Evolutionary conservation across 1,140 invertebrate species (phyloP).

Genomic region (Piezodorus guildinii): DNA sequence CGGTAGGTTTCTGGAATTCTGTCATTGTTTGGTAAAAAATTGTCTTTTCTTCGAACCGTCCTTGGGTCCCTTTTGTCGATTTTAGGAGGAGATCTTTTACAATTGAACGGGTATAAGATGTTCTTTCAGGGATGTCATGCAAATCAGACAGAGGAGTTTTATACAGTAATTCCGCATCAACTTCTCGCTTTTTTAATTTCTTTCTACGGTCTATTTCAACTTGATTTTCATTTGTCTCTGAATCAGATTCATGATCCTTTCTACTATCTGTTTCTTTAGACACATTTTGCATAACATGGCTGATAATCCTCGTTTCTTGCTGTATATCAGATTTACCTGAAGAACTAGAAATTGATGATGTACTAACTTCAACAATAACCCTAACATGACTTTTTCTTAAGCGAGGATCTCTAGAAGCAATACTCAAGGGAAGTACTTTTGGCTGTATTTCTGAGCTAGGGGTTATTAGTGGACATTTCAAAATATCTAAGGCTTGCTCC

Average conservation of each 20-base stretch:
- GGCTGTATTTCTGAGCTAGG: too few relatives aligned
- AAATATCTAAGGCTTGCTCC: too few relatives aligned
- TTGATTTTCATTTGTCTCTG: too few relatives aligned
- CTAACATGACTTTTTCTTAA: neutral
- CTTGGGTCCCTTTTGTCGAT: neutral
- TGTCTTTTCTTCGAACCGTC: neutral
- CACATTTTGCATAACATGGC: too few relatives aligned
- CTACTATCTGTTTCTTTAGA: too few relatives aligned
- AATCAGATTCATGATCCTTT: too few relatives aligned
- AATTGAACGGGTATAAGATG: neutral
- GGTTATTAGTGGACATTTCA: too few relatives aligned
- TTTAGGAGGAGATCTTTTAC: neutral
- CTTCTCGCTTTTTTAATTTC: neutral
- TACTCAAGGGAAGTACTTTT: neutral
- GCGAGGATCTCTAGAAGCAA: neutral
- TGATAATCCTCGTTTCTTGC: too few relatives aligned
- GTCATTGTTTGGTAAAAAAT: neutral
- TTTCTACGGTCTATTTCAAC: neutral
- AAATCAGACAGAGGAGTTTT: constrained; percentile 4
- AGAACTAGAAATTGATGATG: too few relatives aligned
- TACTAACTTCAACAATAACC: neutral
- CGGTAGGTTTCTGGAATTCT: constrained; percentile 4
- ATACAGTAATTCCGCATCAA: neutral
- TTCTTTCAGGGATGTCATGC: neutral
- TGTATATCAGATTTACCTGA: too few relatives aligned